These are phyloP conservation scores for Sebastes fasciatus DNA, from an alignment of 2,113 vertebrate species.

Conservation along the genomic window DNA sequence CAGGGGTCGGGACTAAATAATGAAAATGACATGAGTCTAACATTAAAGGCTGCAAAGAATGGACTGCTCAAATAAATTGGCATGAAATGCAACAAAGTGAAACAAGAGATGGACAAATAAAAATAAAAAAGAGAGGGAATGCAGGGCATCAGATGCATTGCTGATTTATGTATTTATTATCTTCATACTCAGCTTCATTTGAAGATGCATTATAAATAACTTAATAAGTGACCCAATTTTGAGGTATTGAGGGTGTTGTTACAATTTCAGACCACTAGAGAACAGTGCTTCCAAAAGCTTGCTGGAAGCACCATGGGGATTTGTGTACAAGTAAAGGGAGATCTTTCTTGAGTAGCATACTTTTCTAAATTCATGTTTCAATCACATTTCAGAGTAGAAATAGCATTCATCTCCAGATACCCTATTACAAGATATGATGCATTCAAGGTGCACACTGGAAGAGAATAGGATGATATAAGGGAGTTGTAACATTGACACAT, in stretches of 20 bases:
- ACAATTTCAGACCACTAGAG: slow-evolving; percentile 66
- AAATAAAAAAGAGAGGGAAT: slow-evolving; percentile 75
- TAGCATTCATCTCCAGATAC: neutral
- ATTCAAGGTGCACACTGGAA: neutral
- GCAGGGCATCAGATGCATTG: slow-evolving; percentile 86
- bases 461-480: neutral
- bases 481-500: neutral
- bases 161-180: slow-evolving; percentile 68
- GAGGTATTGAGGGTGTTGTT: slow-evolving; percentile 55
- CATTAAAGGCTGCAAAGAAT: slow-evolving; percentile 89
- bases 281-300: slow-evolving; percentile 35
- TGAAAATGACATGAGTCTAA: slow-evolving; percentile 90
- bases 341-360: neutral
- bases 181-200: slow-evolving; percentile 15
- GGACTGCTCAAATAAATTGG: slow-evolving; percentile 84
- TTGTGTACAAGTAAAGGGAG: slow-evolving; percentile 2
- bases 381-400: neutral
- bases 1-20: slow-evolving; percentile 96
- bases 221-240: slow-evolving; percentile 35
- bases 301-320: slow-evolving; percentile 2
- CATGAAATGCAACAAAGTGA: slow-evolving; percentile 76
- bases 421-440: neutral
- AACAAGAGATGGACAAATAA: slow-evolving; percentile 64
- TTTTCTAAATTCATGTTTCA: slow-evolving; percentile 1
- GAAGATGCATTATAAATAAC: slow-evolving; percentile 39